Evolutionary conservation across 2,113 vertebrate genomes (phyloP).

Genomic region (Spea multiplicata): DNA sequence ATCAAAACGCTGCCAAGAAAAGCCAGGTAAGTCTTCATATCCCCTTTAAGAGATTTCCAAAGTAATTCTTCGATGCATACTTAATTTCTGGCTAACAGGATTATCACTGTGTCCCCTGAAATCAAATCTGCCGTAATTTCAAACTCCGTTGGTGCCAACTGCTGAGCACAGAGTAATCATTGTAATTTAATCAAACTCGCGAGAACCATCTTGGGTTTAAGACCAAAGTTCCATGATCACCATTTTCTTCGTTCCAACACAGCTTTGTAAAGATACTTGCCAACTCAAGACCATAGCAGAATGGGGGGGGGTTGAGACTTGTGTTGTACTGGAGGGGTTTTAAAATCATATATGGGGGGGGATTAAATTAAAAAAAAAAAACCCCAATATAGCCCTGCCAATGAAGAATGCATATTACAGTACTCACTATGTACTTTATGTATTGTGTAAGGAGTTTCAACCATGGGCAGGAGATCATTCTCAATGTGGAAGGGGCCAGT

Average conservation of each 20-base stretch:
- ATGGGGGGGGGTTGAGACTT: not conserved
- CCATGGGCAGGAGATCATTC: too few species aligned
- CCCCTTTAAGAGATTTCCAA: slow-evolving; percentile 38
- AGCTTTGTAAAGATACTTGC: slow-evolving; percentile 31
- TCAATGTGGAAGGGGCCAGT: too few species aligned
- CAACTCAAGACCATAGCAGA: slow-evolving; percentile 16
- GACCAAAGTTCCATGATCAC: slow-evolving; percentile 40
- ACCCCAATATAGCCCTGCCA: too few species aligned
- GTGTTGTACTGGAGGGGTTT: too few species aligned
- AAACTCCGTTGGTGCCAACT: slow-evolving; percentile 32
- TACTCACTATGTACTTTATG: too few species aligned
- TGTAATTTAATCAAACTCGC: slow-evolving; percentile 46
- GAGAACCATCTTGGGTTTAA: slow-evolving; percentile 50
- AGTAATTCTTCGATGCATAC: slow-evolving; percentile 43
- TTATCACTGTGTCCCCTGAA: slow-evolving; percentile 48
- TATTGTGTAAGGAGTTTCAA: too few species aligned
- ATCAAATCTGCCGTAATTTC: slow-evolving; percentile 48
- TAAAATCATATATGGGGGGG: too few species aligned
- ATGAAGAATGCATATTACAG: too few species aligned
- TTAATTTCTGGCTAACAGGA: slow-evolving; percentile 48
- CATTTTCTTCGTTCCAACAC: slow-evolving; percentile 43
- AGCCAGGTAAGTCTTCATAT: slow-evolving; percentile 43
- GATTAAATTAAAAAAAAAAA: too few species aligned
- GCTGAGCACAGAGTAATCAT: slow-evolving; percentile 49
- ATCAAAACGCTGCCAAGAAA: slow-evolving; percentile 28